Percentiles rank a stretch among this genome's conserved stretches.
These are phyloP conservation scores for Microtus oregoni DNA, from an alignment of 2,113 vertebrate genomes.

Conservation along the genomic window DNA sequence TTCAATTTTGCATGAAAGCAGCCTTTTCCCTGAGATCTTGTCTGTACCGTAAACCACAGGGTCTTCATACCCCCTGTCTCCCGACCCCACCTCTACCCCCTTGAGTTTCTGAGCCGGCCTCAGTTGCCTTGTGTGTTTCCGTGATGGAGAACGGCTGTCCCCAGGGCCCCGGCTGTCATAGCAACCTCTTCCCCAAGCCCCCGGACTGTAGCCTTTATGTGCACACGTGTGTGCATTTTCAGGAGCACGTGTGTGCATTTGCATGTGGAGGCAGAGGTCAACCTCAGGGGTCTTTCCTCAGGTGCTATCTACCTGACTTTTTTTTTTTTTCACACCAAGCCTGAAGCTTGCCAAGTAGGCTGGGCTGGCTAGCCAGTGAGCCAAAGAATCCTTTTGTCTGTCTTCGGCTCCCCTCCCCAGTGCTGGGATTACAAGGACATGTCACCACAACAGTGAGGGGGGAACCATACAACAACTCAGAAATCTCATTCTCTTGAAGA, in stretches of 20 bases:
- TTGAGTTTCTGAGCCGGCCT: not conserved
- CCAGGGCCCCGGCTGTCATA: accelerated
- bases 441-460: not conserved
- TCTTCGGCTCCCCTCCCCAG: not conserved
- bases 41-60: not conserved
- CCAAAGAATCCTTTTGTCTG: not conserved
- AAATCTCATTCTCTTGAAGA: not conserved
- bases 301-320: too few species aligned
- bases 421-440: not conserved
- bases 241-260: too few species aligned
- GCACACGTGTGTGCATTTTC: not conserved
- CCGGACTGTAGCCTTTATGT: not conserved
- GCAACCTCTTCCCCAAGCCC: accelerated
- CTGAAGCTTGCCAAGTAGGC: not conserved
- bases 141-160: not conserved
- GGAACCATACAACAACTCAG: not conserved
- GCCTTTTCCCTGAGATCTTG: not conserved
- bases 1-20: constrained; percentile 11
- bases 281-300: too few species aligned
- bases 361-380: not conserved
- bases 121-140: not conserved
- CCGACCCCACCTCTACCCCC: accelerated
- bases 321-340: not conserved
- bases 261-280: not conserved
- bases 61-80: not conserved